These are phyloP conservation scores for Gymnodraco acuticeps DNA, from an alignment of 2,797 vertebrate species.

Conservation along the genomic window DNA sequence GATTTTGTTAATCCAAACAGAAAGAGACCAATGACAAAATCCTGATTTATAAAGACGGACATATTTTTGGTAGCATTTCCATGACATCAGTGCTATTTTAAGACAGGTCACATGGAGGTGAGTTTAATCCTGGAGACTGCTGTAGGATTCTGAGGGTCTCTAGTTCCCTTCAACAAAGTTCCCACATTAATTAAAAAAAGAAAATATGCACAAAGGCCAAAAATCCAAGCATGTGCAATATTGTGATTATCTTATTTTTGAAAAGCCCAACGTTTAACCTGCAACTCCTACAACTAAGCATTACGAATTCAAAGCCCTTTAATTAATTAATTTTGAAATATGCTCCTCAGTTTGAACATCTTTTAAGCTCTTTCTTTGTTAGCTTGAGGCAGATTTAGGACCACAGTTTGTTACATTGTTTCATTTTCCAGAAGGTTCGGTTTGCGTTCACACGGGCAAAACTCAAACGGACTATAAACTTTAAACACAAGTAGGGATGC, in stretches of 20 bases:
- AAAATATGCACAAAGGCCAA: neutral
- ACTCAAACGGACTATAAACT: too few relatives aligned
- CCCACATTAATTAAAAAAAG: neutral
- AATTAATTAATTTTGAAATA: too few relatives aligned
- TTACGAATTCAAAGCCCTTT: too few relatives aligned
- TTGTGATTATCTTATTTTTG: neutral
- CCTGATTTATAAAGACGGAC: constrained; percentile 35
- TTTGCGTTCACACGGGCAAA: too few relatives aligned
- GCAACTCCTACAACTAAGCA: too few relatives aligned
- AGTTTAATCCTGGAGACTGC: constrained; percentile 6
- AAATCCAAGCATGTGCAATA: neutral
- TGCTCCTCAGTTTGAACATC: too few relatives aligned
- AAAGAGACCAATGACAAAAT: constrained; percentile 34
- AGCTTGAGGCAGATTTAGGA: constrained; percentile 5
- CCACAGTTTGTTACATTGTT: too few relatives aligned
- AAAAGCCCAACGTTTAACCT: neutral
- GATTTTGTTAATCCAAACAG: constrained; percentile 59
- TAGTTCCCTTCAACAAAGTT: neutral
- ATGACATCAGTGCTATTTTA: constrained; percentile 43
- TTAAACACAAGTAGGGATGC: too few relatives aligned
- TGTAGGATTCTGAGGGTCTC: neutral
- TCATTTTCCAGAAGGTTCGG: too few relatives aligned
- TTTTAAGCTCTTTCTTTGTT: neutral
- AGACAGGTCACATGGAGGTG: constrained; percentile 20
- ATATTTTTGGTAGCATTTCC: constrained; percentile 28